Base-by-base conservation (phyloP, 2,888 invertebrate genomes). In the Apodemia duryi region DNA sequence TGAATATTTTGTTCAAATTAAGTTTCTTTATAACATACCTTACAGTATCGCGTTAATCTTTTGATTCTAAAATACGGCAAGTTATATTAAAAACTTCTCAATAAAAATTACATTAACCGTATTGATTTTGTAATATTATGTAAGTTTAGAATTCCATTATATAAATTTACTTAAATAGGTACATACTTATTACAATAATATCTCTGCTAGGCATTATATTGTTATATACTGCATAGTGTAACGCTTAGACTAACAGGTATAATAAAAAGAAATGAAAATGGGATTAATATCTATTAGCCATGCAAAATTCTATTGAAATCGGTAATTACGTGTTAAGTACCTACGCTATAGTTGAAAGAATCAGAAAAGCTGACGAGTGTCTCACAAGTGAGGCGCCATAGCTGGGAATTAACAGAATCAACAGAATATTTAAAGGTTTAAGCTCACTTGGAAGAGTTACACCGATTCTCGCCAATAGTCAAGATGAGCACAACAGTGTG, bases 381-480 rank as follows among this genome's bases (percentile, higher is more conserved):
- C 85, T 88, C 91, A 91, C 91, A 91, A 91, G 91, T 91, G 91
- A 91, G 90, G 91, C 91, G 91, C 91, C 91, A 87, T 88, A 80
- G 82, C 70, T 77, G 79, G 79, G 83, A 81, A 49, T 77, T 79
- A 72, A 72, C 73, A 78, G 75, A 77, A 73, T 79, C 76, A 77
- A 82, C 72, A 81, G 71, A 75, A 78, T 77, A 81, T 76, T 74
- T 76, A 78, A 77, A 80, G 79, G 80, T 74, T 79, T 78, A 84
- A 82, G 85, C 88, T 87, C 85, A 86, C 86, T 88, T 85, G 85
- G 83, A 85, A 83, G 81, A 82, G 79, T 80, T 79, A 85, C 82
- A 84, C 81, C 77, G 80, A 86, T 75, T 82, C 78, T 86, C 82
- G 84, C 84, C 85, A 86, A 84, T 83, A 76, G 77, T 80, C 86